Evolutionary conservation across 2,797 vertebrate species (phyloP).

Genomic region (Macropodus opercularis): DNA sequence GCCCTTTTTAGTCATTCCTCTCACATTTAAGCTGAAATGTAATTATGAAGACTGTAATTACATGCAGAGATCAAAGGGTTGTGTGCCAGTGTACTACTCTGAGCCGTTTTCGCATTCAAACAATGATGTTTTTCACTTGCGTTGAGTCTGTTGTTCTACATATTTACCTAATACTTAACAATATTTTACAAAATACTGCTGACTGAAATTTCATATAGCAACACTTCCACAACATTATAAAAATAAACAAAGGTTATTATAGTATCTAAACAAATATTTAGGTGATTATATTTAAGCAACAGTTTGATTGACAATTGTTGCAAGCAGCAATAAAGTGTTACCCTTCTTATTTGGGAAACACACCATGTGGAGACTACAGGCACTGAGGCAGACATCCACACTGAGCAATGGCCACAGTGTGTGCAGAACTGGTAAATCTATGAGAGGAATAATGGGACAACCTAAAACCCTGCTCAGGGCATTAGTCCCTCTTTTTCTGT

Average conservation of each 20-base stretch:
- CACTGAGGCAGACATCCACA: slow-evolving; percentile 53
- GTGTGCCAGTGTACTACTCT: slow-evolving; percentile 36
- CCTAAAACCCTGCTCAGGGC: slow-evolving; percentile 64
- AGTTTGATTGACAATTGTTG: slow-evolving; percentile 1
- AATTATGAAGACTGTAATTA: slow-evolving; percentile 74
- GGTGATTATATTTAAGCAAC: neutral
- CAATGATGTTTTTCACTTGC: neutral
- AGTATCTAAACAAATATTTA: neutral
- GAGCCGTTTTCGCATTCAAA: slow-evolving; percentile 36
- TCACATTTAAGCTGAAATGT: slow-evolving; percentile 65
- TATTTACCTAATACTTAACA: neutral
- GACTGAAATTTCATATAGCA: neutral
- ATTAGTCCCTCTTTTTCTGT: slow-evolving; percentile 79
- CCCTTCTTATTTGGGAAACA: slow-evolving; percentile 62
- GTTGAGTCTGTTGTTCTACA: slow-evolving; percentile 15
- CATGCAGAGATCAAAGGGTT: slow-evolving; percentile 64
- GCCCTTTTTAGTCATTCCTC: slow-evolving; percentile 59
- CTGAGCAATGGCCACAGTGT: slow-evolving; percentile 43
- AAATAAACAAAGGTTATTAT: neutral
- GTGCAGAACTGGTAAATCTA: slow-evolving; percentile 58
- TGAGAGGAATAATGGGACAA: slow-evolving; percentile 58
- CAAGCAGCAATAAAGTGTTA: slow-evolving; percentile 30
- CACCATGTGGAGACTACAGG: slow-evolving; percentile 53
- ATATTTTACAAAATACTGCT: neutral
- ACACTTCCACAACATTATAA: neutral